These are phyloP conservation scores for Burhinus oedicnemus DNA, from an alignment of 2,113 vertebrate genomes.

Conservation along the genomic window DNA sequence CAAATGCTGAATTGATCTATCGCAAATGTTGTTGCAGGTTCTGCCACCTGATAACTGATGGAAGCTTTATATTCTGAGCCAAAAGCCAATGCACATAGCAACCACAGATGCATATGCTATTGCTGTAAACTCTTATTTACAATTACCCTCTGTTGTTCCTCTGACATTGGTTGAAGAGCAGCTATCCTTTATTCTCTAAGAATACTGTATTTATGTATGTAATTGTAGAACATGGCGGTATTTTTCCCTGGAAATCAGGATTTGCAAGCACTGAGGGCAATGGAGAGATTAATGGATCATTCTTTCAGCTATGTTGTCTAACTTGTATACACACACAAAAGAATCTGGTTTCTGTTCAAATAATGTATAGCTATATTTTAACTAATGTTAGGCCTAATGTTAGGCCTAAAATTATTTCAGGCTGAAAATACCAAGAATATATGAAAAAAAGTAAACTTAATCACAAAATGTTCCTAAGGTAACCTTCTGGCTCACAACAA, in stretches of 20 bases:
- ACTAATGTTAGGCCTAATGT: background rate
- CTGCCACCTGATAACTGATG: background rate
- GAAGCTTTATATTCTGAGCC: constrained; percentile 3
- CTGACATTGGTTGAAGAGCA: background rate
- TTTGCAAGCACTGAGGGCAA: background rate
- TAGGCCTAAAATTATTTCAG: background rate
- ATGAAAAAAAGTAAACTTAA: background rate
- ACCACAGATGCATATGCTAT: background rate
- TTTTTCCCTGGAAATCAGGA: background rate
- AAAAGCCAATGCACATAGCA: background rate
- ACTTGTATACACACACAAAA: background rate
- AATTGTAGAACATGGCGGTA: background rate
- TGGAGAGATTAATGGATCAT: background rate
- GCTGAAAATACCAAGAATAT: background rate
- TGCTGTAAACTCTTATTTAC: background rate
- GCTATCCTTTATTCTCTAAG: background rate
- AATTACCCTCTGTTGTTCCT: background rate
- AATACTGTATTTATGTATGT: background rate
- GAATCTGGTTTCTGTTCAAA: background rate
- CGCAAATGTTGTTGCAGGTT: background rate
- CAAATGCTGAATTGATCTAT: background rate
- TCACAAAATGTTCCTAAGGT: background rate
- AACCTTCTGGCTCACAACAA: background rate
- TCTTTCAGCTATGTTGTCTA: background rate
- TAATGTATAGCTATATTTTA: background rate